phyloP scores from a whole-genome alignment of 2,113 vertebrate species.

The Eubucco bourcierii region DNA sequence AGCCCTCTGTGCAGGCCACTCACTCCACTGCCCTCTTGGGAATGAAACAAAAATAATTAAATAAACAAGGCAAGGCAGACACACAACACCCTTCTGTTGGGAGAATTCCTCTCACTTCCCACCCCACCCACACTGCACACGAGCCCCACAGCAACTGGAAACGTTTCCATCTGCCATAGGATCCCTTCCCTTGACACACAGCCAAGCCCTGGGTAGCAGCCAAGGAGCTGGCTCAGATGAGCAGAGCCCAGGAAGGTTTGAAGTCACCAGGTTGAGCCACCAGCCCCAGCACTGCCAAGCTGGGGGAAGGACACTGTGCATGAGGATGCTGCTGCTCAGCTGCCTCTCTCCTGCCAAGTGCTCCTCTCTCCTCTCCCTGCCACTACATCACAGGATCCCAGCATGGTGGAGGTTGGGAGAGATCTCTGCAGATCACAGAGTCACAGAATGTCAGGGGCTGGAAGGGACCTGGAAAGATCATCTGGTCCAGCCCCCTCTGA shows the following conservation, averaged over 20 bases:
- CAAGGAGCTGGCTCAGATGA: background rate
- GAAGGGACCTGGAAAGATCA: too few relatives aligned
- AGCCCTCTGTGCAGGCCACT: background rate
- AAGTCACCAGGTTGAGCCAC: background rate
- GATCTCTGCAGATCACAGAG: too few relatives aligned
- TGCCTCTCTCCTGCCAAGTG: accelerated
- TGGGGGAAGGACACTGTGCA: accelerated
- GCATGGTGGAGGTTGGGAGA: too few relatives aligned
- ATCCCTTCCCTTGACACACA: background rate
- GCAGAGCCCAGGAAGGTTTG: background rate
- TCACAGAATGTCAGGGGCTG: too few relatives aligned
- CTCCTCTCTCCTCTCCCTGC: background rate
- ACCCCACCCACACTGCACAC: background rate
- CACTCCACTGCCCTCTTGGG: background rate
- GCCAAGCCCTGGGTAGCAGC: background rate
- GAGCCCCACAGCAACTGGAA: background rate
- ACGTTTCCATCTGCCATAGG: background rate
- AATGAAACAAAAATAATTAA: background rate
- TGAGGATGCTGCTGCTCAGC: background rate
- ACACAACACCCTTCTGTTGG: accelerated
- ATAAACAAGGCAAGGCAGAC: background rate
- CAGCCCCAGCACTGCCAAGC: background rate
- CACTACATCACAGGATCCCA: too few relatives aligned
- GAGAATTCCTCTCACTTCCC: background rate
- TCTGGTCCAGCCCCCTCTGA: too few relatives aligned